phyloP scores from a whole-genome alignment of 2,797 vertebrate species.

The Megaceryle alcyon region DNA sequence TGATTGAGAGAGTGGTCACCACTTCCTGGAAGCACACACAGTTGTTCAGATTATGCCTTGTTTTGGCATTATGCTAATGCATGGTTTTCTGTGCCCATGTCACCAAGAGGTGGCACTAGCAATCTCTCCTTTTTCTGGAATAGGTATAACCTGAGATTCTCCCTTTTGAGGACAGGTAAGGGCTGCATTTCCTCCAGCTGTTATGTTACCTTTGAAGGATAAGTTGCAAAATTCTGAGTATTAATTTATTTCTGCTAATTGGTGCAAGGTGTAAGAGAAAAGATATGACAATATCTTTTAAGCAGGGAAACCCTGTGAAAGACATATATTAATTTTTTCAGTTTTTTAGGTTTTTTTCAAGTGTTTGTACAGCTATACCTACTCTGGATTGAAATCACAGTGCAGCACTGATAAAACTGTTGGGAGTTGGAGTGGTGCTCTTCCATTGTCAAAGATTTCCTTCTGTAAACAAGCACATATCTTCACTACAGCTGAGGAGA shows the following conservation, averaged over 20 bases:
- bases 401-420: neutral
- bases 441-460: neutral
- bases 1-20: neutral
- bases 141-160: neutral
- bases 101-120: conserved; percentile 69
- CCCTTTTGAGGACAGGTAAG: neutral
- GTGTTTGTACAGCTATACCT: neutral
- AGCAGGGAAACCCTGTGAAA: neutral
- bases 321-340: neutral
- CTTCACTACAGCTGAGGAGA: neutral
- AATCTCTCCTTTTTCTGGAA: conserved; percentile 25
- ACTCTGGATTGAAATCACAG: neutral
- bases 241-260: neutral
- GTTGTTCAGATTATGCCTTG: neutral
- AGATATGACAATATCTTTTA: neutral
- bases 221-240: neutral
- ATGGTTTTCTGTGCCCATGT: neutral
- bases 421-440: neutral
- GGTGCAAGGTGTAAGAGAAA: neutral
- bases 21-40: neutral
- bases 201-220: neutral
- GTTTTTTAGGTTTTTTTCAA: neutral
- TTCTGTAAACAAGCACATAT: neutral
- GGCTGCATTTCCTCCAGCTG: neutral
- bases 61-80: neutral